Evolutionary conservation across 2,888 invertebrate species (phyloP), one percentile per base, ranked within the genome.

Genomic region (Monopis laevigella): DNA sequence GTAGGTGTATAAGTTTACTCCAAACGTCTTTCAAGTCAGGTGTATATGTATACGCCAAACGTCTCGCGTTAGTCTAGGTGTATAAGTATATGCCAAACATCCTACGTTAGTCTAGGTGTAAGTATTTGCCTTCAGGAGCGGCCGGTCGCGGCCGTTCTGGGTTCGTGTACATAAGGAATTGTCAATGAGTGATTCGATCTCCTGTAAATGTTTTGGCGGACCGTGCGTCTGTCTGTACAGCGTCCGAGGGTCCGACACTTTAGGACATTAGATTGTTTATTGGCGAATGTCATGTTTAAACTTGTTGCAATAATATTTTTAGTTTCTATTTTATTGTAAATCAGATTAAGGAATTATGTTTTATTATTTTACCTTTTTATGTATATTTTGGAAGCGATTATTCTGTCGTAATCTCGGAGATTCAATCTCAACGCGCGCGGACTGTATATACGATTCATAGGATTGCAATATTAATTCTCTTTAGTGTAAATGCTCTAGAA

Each of bases 21-120:
- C n/a, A n/a, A n/a, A n/a, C n/a, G n/a, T n/a, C n/a, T n/a, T n/a
- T n/a, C n/a, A n/a, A n/a, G n/a, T n/a, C n/a, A n/a, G n/a, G n/a
- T n/a, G n/a, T n/a, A n/a, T n/a, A n/a, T n/a, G n/a, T n/a, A n/a
- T n/a, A n/a, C n/a, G n/a, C n/a, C n/a, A n/a, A n/a, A n/a, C n/a
- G n/a, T n/a, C n/a, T n/a, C n/a, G n/a, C n/a, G 75, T 74, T 77
- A 80, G 77, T 73, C 72, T 75, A 75, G 73, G 67, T 67, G 67
- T 12, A n/a, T 78, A 80, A 78, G 80, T 80, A 80, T 80, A 80
- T 78, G 80, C 80, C 80, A 80, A 78, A 80, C 78, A 78, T 80
- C n/a, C 13, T 78, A 78, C 78, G 78, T 78, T 78, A 78, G 67
- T 67, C 62, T 71, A 72, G 68, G 53, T 59, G 52, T 63, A 78